These are phyloP conservation scores for Aulostomus chinensis DNA, from an alignment of 2,797 vertebrate species.

Conservation along the genomic window DNA sequence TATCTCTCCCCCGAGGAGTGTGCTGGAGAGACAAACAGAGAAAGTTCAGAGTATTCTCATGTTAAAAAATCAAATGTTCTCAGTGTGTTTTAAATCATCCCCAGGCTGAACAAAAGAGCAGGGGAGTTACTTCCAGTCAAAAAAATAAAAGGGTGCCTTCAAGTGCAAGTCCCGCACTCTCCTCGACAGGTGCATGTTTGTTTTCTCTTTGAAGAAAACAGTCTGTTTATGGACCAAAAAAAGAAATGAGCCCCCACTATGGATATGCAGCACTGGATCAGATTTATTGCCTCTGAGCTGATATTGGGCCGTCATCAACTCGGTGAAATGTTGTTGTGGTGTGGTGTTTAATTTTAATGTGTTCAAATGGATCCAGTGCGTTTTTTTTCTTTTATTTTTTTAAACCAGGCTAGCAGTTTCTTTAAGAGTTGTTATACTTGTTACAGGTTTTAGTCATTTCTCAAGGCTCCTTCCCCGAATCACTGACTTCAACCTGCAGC, in stretches of 20 bases:
- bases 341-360: too few relatives aligned
- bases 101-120: slow-evolving; percentile 50
- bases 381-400: too few relatives aligned
- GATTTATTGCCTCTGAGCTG: slow-evolving; percentile 6
- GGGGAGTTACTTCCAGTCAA: slow-evolving; percentile 40
- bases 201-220: slow-evolving; percentile 28
- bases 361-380: too few relatives aligned
- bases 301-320: slow-evolving; percentile 29
- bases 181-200: slow-evolving; percentile 56
- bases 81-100: slow-evolving; percentile 52
- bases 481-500: slow-evolving; percentile 10
- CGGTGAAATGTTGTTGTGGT: too few relatives aligned
- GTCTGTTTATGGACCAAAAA: slow-evolving; percentile 28
- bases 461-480: slow-evolving; percentile 13
- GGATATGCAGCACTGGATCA: slow-evolving; percentile 9
- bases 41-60: slow-evolving; percentile 30
- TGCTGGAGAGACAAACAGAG: slow-evolving; percentile 13
- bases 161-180: slow-evolving; percentile 34
- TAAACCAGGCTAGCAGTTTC: too few relatives aligned
- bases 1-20: neutral
- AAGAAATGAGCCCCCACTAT: slow-evolving; percentile 21
- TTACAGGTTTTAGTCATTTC: slow-evolving; percentile 25
- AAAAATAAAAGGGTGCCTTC: slow-evolving; percentile 42
- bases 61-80: slow-evolving; percentile 44
- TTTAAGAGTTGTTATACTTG: slow-evolving; percentile 21